Evolutionary conservation across 2,888 invertebrate species (phyloP), one percentile per base, ranked within the genome.

Genomic region (Xylocampa areola): DNA sequence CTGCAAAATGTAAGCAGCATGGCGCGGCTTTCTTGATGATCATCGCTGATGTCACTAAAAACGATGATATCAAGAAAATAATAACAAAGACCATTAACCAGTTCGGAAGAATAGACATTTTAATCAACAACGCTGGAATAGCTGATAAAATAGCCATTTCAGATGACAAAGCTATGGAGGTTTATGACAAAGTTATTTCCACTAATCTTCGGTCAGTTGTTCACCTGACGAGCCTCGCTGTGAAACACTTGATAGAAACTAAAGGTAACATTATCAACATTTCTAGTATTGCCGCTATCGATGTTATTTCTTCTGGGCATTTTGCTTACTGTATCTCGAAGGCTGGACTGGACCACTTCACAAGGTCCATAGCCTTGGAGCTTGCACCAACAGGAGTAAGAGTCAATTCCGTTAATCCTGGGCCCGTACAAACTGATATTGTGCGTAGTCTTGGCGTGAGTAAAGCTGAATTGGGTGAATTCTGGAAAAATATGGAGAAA

Each of bases 321-420:
- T 76, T 69, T 35, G 43, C 80, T 4, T 81, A 82, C 25, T 60
- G 71, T 7, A 49, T 69, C 5, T 80, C 82, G 0, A 82, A 82
- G 30, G 81, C 82, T 3, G 80, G 64, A 2, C 85, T 98, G 8
- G 98, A 99, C 90, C 98, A 98, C 82, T 96, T 99, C 68, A 98
- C 98, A 0, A 94, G 96, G 75, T 97, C 97, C 81, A 92, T 95
- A 3, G 98, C 98, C 2, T 87, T 98, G 25, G 98, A 97, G 73
- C 88, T 97, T 35, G 97, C 96, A 23, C 61, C 94, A 0, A 96
- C 96, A 78, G 95, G 96, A 57, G 96, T 98, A 0, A 93, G 98
- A 41, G 97, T 97, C 0, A 98, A 98, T 87, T 94, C 96, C 39
- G 97, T 98, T 0, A 97, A 97, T 87, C 98, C 98, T 10, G 98